Conservation (phyloP, 64 coral and sea anemone species). For the Platygyra sinensis region DNA sequence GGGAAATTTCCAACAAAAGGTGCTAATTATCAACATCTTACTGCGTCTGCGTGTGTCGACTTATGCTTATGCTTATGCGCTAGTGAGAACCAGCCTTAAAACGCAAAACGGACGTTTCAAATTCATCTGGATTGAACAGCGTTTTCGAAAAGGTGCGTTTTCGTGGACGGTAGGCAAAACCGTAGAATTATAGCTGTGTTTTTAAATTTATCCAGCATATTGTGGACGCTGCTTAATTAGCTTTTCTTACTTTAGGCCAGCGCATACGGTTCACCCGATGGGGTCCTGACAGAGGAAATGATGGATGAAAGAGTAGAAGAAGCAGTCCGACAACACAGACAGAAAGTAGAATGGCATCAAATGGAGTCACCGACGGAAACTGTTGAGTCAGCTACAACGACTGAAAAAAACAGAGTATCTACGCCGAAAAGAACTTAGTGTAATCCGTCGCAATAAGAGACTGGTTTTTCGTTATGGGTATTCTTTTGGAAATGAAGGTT, state of each 20-base stretch:
- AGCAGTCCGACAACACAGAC: constrained; percentile 86
- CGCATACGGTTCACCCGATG: constrained; percentile 92
- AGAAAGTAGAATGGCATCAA: constrained; percentile 87
- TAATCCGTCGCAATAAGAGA: not conserved
- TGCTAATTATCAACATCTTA: too few relatives aligned
- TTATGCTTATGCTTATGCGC: too few relatives aligned
- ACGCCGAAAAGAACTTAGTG: constrained; percentile 7
- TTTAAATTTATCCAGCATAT: too few relatives aligned
- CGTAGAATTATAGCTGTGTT: too few relatives aligned
- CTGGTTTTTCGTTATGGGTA: not conserved
- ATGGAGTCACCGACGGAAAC: not conserved
- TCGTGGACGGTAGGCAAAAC: too few relatives aligned
- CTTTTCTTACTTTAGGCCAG: constrained; percentile 64
- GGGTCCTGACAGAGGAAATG: constrained; percentile 84
- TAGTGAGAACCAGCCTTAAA: too few relatives aligned
- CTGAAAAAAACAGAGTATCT: constrained; percentile 30
- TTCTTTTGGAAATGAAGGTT: not conserved
- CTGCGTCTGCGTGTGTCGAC: too few relatives aligned
- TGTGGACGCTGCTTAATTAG: too few relatives aligned
- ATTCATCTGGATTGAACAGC: too few relatives aligned
- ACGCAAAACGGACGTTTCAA: too few relatives aligned
- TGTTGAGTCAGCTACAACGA: not conserved
- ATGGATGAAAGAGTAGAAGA: constrained; percentile 92
- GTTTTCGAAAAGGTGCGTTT: too few relatives aligned
- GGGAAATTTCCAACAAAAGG: too few relatives aligned